A percentile compares a stretch with the other conserved stretches of the same genome.
Evolutionary conservation across 2,888 invertebrate genomes (phyloP).

Genomic region (Caenorhabditis angaria): DNA sequence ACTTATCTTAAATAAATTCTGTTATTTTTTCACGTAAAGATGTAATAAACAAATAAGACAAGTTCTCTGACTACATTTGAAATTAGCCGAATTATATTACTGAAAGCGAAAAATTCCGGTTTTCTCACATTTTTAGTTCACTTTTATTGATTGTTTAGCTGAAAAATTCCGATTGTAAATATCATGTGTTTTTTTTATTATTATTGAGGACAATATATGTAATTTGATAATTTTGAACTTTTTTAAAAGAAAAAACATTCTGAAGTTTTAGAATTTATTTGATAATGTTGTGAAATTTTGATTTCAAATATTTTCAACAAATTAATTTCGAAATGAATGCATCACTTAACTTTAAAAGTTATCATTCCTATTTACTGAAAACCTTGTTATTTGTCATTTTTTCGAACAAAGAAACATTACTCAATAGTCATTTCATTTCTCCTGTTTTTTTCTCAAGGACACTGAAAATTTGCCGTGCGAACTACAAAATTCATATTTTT

Average conservation of each 20-base stretch:
- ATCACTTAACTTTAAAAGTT: no score
- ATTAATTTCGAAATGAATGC: no score
- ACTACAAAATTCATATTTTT: not conserved
- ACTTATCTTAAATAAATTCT: no score
- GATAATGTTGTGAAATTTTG: no score
- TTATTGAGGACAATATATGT: not conserved
- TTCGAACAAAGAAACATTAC: not conserved
- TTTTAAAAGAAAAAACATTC: no score
- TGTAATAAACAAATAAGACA: not conserved
- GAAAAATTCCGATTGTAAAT: no score
- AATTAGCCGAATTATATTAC: conserved; percentile 4
- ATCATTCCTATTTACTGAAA: no score
- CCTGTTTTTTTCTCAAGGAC: not conserved
- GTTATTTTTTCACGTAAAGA: no score
- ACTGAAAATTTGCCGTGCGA: not conserved
- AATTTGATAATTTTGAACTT: not conserved
- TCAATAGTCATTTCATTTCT: not conserved
- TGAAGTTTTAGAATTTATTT: no score
- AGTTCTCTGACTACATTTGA: not conserved
- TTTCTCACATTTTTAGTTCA: not conserved
- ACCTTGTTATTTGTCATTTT: not conserved
- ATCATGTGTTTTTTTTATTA: not conserved
- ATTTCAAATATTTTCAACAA: no score
- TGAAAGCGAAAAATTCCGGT: conserved; percentile 4
- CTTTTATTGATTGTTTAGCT: not conserved